Base-by-base conservation (phyloP, 2,888 invertebrate genomes). In the Drosophila nigritarsus region DNA sequence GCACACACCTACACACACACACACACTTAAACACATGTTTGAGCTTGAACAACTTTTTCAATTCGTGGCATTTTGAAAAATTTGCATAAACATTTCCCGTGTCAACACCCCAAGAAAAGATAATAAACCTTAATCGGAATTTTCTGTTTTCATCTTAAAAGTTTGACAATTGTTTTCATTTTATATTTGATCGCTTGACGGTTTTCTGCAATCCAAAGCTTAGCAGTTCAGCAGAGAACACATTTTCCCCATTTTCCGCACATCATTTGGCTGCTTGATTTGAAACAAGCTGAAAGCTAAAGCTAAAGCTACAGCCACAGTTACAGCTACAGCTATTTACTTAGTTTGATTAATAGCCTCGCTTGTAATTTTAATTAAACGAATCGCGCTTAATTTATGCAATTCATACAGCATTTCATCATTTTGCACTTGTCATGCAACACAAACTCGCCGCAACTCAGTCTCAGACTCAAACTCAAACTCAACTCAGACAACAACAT, bases 401-500 rank as follows among this genome's bases (percentile, higher is more conserved):
- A 90, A 90, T 90, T 87, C 87, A 87, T 87, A 82, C 73, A 34
- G 87, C 78, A 90, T 85, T 86, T 86, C 84, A 89, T 90, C 87
- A 90, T 90, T 90, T 90, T 87, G 84, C 87, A 87, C 87, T 87
- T 87, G 87, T 90, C 87, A 87, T 87, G 85, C 81, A 74, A 54
- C 83, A 66, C 65, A 66, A 66, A 55, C 45, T 24, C 24, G 24
- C 63, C 61, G 50, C 49, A 42, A 34, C 49, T 30, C 42, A 45
- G 29, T 40, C 36, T 38, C 42, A 62, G 45, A 50, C 50, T 56
- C 59, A 54, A 61, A 13, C 51, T 20, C 13, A 29, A 51, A 51
- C 36, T 27, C 36, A 53, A 24, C 9, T 27, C 30, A 63, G 45
- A 63, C 62, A 5, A 24, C 40, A 15, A 42, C n/a, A 30, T n/a